These are phyloP conservation scores for Alca torda DNA, from an alignment of 2,797 vertebrate genomes.

Conservation along the genomic window DNA sequence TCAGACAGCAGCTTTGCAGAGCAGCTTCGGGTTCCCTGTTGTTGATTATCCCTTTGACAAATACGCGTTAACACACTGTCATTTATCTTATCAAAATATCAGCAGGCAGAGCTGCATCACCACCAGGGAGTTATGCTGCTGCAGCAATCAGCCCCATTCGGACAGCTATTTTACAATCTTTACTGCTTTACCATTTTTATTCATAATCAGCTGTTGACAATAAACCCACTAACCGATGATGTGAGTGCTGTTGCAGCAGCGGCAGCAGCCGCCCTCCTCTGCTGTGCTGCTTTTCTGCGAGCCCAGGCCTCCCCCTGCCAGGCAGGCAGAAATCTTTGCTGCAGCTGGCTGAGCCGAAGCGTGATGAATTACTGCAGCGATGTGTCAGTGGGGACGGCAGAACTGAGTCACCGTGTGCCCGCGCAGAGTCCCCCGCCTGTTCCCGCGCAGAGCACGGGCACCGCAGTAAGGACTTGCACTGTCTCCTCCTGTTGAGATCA, in stretches of 20 bases:
- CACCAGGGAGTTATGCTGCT: neutral
- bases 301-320: neutral
- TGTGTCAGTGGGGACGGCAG: neutral
- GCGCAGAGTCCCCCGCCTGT: neutral
- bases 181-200: slow-evolving; percentile 8
- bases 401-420: neutral
- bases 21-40: neutral
- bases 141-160: neutral
- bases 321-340: neutral
- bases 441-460: neutral
- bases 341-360: neutral
- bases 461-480: neutral
- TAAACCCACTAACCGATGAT: neutral
- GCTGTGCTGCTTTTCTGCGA: neutral
- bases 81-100: slow-evolving; percentile 68
- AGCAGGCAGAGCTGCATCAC: neutral
- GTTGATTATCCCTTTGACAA: slow-evolving; percentile 44
- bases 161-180: neutral
- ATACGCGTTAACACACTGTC: neutral
- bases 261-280: neutral
- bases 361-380: slow-evolving; percentile 17
- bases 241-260: neutral
- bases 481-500: neutral
- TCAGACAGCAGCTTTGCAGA: neutral
- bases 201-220: slow-evolving; percentile 1